These are phyloP conservation scores for Muscicapa comitata DNA, from an alignment of 2,797 vertebrate genomes.

Conservation along the genomic window DNA sequence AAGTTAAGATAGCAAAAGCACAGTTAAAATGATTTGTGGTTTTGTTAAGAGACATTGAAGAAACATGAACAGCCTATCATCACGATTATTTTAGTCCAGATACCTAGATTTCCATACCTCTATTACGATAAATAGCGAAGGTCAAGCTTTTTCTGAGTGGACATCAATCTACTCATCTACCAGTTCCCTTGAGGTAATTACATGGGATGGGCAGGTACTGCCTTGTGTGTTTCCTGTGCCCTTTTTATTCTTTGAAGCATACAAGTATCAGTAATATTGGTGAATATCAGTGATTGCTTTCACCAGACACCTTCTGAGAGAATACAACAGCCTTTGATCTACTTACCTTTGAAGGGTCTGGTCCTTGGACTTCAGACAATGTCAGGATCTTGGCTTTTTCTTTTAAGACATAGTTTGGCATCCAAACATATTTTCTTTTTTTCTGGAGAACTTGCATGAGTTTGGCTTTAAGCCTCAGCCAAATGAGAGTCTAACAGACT, in stretches of 20 bases:
- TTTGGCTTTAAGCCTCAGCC: background rate
- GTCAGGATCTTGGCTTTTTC: conserved; percentile 6
- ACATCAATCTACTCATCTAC: background rate
- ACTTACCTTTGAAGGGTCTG: conserved; percentile 34
- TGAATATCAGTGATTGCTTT: conserved; percentile 28
- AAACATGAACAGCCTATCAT: background rate
- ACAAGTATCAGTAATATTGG: background rate
- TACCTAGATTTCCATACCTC: background rate
- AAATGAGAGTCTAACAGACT: background rate
- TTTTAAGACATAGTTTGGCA: conserved; percentile 9
- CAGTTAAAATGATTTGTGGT: background rate
- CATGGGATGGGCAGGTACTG: background rate
- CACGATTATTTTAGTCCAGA: background rate
- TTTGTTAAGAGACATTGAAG: background rate
- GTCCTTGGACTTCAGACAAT: conserved; percentile 17
- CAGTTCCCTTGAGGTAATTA: background rate
- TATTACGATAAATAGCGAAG: background rate
- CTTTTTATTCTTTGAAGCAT: conserved; percentile 20
- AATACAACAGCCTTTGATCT: conserved; percentile 50
- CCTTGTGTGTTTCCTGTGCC: background rate
- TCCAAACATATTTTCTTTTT: background rate
- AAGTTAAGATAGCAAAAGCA: background rate
- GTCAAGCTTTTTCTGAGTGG: background rate
- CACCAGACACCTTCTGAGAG: background rate
- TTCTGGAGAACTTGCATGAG: background rate